Evolutionary conservation across 2,888 invertebrate genomes (phyloP), one percentile per base, ranked within the genome.

Genomic region (Zeuzera pyrina): DNA sequence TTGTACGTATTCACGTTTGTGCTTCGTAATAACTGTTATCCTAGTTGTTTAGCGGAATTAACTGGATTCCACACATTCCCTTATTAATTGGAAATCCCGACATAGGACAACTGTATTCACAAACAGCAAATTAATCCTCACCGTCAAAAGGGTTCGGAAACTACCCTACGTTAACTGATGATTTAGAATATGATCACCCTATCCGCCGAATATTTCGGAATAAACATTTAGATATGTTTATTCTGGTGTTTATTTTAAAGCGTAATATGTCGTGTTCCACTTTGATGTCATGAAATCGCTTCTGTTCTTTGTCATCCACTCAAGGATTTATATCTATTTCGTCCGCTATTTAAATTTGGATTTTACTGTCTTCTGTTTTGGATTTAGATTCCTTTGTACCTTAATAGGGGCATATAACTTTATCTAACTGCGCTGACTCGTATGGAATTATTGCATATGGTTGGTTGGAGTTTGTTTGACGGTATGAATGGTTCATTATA

Each of bases 271-370:
- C 78, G 77, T 77, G 76, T 77, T 78, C 78, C 77, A 78, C 83
- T 83, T 83, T 83, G 83, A 83, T 81, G 83, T 83, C 78, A 72
- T 78, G 76, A 77, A 79, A 79, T 77, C 81, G 81, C 70, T 79
- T 77, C 81, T 79, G 79, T 74, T 76, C 76, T 74, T 73, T 72
- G 77, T 79, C 81, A 78, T 67, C 52, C 56, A 57, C 67, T 59
- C 69, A 77, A 76, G 68, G 77, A 73, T 72, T 74, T 74, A 79
- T 68, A 66, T 76, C 70, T 69, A 76, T 70, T 66, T 52, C 58
- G 54, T 56, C 55, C 49, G 61, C 59, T 67, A 61, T 69, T 73
- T 72, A 61, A 78, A 65, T 77, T 67, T 74, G 62, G 45, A 65
- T 77, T 79, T 77, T 81, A 79, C 50, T 60, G 57, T 68, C 49